Percentiles rank a stretch among this genome's conserved stretches.
Conservation (phyloP, 2,113 vertebrate genomes). For the Tauraco erythrolophus region DNA sequence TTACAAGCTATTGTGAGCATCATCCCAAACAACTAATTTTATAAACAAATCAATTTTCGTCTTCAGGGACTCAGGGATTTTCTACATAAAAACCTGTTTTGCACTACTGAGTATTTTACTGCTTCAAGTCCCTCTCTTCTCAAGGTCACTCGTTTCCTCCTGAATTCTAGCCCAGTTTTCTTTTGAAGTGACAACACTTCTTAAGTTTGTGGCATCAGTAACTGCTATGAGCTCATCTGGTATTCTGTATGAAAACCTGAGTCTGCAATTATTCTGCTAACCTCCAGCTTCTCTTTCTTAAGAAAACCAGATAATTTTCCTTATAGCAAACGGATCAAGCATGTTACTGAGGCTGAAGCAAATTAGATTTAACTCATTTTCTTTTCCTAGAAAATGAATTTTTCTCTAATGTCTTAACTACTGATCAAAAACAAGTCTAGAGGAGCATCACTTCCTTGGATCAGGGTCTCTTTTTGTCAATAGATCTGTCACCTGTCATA, state of each 20-base stretch:
- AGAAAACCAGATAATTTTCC: neutral
- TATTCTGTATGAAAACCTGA: conserved; percentile 5
- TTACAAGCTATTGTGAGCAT: neutral
- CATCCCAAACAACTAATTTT: neutral
- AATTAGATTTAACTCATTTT: neutral
- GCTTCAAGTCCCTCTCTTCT: neutral
- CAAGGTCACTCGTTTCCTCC: neutral
- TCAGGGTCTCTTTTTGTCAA: neutral
- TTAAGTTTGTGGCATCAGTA: neutral
- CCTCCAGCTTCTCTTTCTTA: neutral
- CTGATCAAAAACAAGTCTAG: neutral
- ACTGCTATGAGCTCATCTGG: neutral
- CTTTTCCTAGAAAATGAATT: neutral
- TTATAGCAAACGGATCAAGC: neutral
- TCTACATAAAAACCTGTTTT: neutral
- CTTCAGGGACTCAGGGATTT: neutral
- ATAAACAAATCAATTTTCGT: neutral
- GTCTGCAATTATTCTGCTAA: conserved; percentile 11
- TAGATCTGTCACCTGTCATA: neutral
- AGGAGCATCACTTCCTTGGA: neutral
- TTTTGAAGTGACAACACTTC: neutral
- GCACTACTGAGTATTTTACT: neutral
- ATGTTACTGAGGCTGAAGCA: neutral
- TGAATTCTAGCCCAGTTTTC: neutral
- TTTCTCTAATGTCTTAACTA: neutral